These are phyloP conservation scores for Eciton burchellii DNA, from an alignment of 1,140 invertebrate species.

Conservation along the genomic window DNA sequence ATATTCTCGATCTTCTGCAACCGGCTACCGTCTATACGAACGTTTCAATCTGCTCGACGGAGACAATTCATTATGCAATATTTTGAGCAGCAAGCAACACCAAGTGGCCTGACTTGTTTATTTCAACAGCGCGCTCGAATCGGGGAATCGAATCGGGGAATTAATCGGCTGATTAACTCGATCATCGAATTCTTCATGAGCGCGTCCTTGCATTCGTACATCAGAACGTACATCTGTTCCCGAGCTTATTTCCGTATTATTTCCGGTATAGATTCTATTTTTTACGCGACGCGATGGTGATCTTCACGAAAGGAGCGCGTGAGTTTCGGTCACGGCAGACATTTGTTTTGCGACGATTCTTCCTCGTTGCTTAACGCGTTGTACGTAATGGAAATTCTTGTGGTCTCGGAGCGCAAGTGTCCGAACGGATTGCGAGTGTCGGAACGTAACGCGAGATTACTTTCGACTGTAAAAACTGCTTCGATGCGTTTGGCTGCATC, in stretches of 20 bases:
- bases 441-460: constrained; percentile 44
- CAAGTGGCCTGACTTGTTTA: too few relatives aligned
- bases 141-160: too few relatives aligned
- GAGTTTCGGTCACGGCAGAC: constrained; percentile 37
- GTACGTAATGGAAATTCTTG: constrained; percentile 46
- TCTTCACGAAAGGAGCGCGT: constrained; percentile 52
- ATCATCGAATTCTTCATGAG: neutral
- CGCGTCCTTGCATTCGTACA: neutral
- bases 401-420: neutral
- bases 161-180: too few relatives aligned
- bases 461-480: constrained; percentile 24
- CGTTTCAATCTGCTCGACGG: constrained; percentile 6
- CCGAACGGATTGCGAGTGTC: constrained; percentile 36
- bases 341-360: constrained; percentile 68
- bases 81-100: too few relatives aligned
- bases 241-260: neutral
- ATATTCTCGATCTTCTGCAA: constrained; percentile 4
- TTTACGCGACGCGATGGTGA: constrained; percentile 10
- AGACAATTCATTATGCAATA: neutral
- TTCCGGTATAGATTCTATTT: neutral
- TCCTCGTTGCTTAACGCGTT: constrained; percentile 61
- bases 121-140: too few relatives aligned
- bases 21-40: neutral
- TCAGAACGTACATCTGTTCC: neutral
- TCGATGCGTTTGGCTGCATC: constrained; percentile 7